Evolutionary conservation across 2,113 vertebrate genomes (phyloP), one percentile per base, ranked within the genome.

Genomic region (Callospermophilus lateralis): DNA sequence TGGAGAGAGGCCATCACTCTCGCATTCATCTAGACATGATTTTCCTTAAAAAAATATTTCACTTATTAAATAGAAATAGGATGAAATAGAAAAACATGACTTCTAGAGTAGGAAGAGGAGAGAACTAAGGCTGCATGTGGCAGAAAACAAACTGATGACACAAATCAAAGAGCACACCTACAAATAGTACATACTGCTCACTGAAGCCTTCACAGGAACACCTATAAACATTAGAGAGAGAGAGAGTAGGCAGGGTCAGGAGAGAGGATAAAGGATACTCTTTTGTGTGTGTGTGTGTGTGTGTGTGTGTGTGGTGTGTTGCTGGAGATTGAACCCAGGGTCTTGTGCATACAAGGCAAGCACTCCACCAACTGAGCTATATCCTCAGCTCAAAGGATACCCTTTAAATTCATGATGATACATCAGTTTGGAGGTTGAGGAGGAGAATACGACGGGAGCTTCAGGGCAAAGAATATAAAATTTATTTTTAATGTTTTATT

Each of bases 11-110:
- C 20, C 22, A 74, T 42, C 15, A 63, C 37, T 89, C 8, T 39
- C 37, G n/a, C 26, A 63, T 42, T 67, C 12, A 83, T 70, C 55
- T 90, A 37, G 9, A 39, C 17, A 55, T 7, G 4, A 79, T 10
- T 20, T 89, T 45, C 22, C 87, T 72, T 87, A 85, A 55, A 63
- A 55, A 83, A 3, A 37, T 92, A 86, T 80, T 90, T 87, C 6
- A 42, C 9, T 86, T 17, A 65, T 65, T 94, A 32, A 94, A 80
- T 12, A 74, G 22, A 95, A 92, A 58, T 1, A 76, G 42, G 13
- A 95, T 89, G 15, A 70, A 96, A 84, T 4, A 84, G 84, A 90
- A 97, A 68, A 95, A 16, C 17, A 90, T 28, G 63, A 73, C 45
- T 92, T 88, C 58, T 48, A 11, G 4, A n/a, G 6, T 10, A 2